phyloP scores from a whole-genome alignment of 2,113 vertebrate genomes.

The Furnarius figulus region DNA sequence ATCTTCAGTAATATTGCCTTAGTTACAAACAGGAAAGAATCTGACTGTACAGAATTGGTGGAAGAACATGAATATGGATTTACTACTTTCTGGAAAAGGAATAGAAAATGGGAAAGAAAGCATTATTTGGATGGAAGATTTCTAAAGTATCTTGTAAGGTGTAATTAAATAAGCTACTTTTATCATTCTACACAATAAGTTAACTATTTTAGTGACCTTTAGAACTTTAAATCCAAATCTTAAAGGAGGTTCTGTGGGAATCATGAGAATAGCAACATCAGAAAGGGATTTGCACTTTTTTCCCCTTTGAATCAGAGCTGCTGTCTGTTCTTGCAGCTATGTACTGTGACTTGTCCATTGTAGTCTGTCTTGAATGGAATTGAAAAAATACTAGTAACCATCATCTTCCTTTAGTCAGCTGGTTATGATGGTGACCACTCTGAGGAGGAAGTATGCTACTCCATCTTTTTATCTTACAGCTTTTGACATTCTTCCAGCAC shows the following conservation, averaged over 20 bases:
- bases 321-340: not conserved
- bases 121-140: not conserved
- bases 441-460: not conserved
- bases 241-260: not conserved
- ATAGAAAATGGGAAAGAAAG: not conserved
- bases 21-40: not conserved
- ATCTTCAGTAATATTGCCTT: not conserved
- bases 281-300: not conserved
- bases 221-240: not conserved
- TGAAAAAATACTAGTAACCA: not conserved
- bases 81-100: not conserved
- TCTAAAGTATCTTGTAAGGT: not conserved
- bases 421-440: not conserved
- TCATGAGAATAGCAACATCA: not conserved
- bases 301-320: not conserved
- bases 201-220: not conserved
- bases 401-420: not conserved
- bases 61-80: not conserved
- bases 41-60: not conserved
- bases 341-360: not conserved
- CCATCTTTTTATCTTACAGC: not conserved
- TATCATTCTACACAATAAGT: not conserved
- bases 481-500: not conserved
- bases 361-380: not conserved
- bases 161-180: not conserved